Conservation (phyloP, 2,113 vertebrate genomes). For the Dryoscopus gambensis region DNA sequence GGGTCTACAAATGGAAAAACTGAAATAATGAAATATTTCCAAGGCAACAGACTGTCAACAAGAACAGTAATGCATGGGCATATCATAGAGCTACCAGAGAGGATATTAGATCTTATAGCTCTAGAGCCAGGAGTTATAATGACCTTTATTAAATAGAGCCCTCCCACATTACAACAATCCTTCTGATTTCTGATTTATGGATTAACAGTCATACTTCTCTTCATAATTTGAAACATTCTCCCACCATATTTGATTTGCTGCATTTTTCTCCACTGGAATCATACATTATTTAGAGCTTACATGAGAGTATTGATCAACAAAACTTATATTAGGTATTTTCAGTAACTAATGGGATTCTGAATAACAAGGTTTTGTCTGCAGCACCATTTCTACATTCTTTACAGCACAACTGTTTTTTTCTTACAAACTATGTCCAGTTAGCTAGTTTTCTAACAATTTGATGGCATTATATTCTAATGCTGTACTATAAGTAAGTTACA, state of each 20-base stretch:
- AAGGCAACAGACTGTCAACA: slow-evolving; percentile 85
- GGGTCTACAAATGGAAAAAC: slow-evolving; percentile 85
- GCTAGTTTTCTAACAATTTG: neutral
- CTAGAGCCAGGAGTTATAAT: slow-evolving; percentile 74
- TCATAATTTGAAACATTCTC: slow-evolving; percentile 50
- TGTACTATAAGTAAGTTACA: neutral
- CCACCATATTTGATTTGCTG: slow-evolving; percentile 66
- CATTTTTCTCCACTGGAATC: slow-evolving; percentile 46
- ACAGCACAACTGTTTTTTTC: neutral
- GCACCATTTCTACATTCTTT: neutral
- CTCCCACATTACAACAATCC: slow-evolving; percentile 67
- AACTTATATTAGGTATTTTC: slow-evolving; percentile 47
- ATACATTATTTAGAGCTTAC: slow-evolving; percentile 61
- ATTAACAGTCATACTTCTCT: slow-evolving; percentile 54
- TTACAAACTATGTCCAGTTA: neutral
- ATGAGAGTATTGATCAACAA: slow-evolving; percentile 50
- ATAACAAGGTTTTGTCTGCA: slow-evolving; percentile 25
- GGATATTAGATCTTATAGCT: slow-evolving; percentile 76
- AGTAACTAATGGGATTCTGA: slow-evolving; percentile 24
- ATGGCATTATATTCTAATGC: neutral
- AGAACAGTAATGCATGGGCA: slow-evolving; percentile 81
- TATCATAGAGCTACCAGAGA: slow-evolving; percentile 76
- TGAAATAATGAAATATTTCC: slow-evolving; percentile 87
- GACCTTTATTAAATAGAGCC: slow-evolving; percentile 76
- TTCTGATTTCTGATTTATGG: slow-evolving; percentile 72